These are phyloP conservation scores for Blastobasis adustella DNA, from an alignment of 2,888 invertebrate genomes.

Conservation along the genomic window DNA sequence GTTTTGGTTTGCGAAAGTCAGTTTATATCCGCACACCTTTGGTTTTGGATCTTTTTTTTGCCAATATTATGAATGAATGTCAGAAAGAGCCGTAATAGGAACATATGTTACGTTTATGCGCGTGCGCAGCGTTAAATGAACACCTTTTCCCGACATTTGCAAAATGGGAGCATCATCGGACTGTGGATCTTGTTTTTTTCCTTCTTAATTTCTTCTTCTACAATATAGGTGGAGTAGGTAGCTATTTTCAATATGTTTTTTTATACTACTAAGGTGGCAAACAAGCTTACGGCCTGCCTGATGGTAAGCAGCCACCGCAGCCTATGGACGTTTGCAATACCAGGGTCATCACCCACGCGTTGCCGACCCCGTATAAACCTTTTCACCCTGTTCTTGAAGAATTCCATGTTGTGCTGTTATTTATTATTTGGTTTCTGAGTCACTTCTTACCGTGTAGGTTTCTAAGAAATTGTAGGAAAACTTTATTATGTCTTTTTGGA, in stretches of 20 bases:
- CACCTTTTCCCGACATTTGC: constrained; percentile 64
- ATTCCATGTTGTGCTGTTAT: too few species aligned
- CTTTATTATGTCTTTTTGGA: too few species aligned
- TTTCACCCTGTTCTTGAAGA: too few species aligned
- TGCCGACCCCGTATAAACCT: too few species aligned
- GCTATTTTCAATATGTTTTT: constrained; percentile 6
- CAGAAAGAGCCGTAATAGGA: constrained; percentile 24
- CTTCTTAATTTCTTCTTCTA: neutral
- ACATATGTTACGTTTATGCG: constrained; percentile 41
- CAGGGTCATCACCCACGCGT: neutral
- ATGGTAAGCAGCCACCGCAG: too few species aligned
- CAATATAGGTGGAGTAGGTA: neutral
- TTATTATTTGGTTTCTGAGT: too few species aligned
- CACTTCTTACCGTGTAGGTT: too few species aligned
- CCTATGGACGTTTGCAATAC: too few species aligned
- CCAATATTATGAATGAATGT: constrained; percentile 26
- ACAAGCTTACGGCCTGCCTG: too few species aligned
- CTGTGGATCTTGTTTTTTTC: neutral
- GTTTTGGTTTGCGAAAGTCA: constrained; percentile 14
- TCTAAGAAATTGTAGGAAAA: too few species aligned
- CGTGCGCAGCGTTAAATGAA: constrained; percentile 41
- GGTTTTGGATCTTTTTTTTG: constrained; percentile 29
- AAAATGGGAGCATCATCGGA: constrained; percentile 14
- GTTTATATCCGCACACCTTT: constrained; percentile 35
- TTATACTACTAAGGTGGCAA: too few species aligned